Base-by-base conservation (phyloP, 1,140 invertebrate genomes). In the Cardiocondyla obscurior region DNA sequence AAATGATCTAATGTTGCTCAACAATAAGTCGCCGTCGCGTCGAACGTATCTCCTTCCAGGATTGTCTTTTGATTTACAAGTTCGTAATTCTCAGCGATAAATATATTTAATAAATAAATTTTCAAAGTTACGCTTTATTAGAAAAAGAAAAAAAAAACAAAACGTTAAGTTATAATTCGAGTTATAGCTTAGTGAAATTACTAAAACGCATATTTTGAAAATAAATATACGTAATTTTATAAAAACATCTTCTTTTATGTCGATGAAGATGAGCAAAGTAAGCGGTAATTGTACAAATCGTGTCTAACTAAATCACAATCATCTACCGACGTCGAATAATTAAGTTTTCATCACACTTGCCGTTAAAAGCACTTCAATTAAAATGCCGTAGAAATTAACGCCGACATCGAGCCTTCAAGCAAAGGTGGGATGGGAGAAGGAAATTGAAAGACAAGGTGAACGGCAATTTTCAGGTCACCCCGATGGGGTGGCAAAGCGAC, bases 301-400 rank as follows among this genome's bases (percentile, higher is more conserved):
- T 30, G 46, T 55, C 60, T 83, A 77, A 65, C 57, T 53, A 53
- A 77, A 30, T 83, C 65, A 67, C 72, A 62, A 82, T 62, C 70
- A 62, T 73, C 72, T 44, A 57, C 25, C 44, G 19, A 25, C 53
- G 88, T 88, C 87, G 81, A 88, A 88, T 88, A 90, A 86, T 90
- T 86, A 91, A 89, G 88, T 92, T 90, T 82, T 46, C 87, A 89
- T 91, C 90, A 91, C 89, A 90, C 89, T 91, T 90, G 88, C 85
- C 89, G 88, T 88, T 91, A 91, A 91, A 91, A 92, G 91, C 91
- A 90, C 86, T 90, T 90, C 89, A 90, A 91, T 91, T 92, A 91
- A 92, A 91, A 90, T 88, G 85, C 85, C 64, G 86, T 90, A 82
- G 84, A 91, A 91, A 89, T 90, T 91, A 90, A 90, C 90, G 79